Conservation (phyloP, 2,888 invertebrate genomes). For the Notodonta dromedarius region DNA sequence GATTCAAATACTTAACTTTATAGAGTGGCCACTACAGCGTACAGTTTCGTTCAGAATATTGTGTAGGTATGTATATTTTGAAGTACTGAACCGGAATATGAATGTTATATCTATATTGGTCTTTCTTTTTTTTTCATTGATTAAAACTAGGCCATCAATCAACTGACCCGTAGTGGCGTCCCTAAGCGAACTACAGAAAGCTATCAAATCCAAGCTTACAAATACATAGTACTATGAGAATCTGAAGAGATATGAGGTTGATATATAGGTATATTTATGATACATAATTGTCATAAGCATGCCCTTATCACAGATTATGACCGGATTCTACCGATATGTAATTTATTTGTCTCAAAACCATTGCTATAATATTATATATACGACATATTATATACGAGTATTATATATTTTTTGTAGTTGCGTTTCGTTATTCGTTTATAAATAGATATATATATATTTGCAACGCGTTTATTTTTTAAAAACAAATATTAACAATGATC, state of each 20-base stretch:
- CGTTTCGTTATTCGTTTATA: no score
- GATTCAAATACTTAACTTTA: constrained; percentile 51
- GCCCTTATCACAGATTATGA: constrained; percentile 82
- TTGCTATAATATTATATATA: neutral
- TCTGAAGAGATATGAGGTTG: constrained; percentile 53
- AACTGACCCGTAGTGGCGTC: constrained; percentile 48
- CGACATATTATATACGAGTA: no score
- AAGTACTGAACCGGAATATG: neutral
- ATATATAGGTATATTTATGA: constrained; percentile 37
- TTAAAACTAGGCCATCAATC: neutral
- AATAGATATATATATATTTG: no score
- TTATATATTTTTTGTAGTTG: no score
- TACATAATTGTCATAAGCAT: constrained; percentile 75
- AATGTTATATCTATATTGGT: constrained; percentile 4
- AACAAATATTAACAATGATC: no score
- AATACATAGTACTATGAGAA: constrained; percentile 52
- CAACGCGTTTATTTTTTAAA: no score
- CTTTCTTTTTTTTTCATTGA: neutral
- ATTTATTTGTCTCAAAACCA: constrained; percentile 48
- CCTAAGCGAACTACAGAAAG: constrained; percentile 81
- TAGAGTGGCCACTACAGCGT: constrained; percentile 71
- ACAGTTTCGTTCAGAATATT: constrained; percentile 45
- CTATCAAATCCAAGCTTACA: constrained; percentile 78
- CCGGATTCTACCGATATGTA: constrained; percentile 76
- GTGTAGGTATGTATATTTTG: neutral